Evolutionary conservation across 64 coral and sea anemone genomes (phyloP).

Genomic region (Montipora capricornis): DNA sequence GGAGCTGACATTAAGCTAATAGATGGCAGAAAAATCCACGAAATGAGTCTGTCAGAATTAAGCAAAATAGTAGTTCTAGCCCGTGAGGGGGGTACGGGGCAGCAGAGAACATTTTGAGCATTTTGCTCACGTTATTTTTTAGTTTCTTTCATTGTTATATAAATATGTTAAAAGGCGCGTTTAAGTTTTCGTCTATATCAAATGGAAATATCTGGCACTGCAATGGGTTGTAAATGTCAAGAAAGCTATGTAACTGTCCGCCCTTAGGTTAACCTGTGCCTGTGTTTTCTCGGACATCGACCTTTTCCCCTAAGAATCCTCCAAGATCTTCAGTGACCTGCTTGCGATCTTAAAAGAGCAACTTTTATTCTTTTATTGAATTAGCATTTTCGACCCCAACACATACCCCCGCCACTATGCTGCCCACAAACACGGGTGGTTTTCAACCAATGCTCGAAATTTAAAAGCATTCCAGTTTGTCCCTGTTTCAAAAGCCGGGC

Average conservation of each 20-base stretch:
- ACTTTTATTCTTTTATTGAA: neutral
- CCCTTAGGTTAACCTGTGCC: neutral
- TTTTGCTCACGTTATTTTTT: constrained; percentile 1
- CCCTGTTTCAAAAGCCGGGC: no score
- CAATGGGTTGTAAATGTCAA: neutral
- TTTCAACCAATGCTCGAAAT: neutral
- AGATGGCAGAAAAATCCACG: neutral
- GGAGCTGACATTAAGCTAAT: neutral
- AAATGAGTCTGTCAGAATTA: neutral
- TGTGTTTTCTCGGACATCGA: neutral
- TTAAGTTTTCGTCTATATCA: neutral
- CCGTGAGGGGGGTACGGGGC: neutral
- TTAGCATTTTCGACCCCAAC: neutral
- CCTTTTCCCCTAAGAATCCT: neutral
- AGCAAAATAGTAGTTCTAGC: neutral
- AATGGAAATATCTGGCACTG: constrained; percentile 2
- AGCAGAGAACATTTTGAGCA: constrained; percentile 7
- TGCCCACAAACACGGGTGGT: neutral
- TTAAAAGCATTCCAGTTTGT: no score
- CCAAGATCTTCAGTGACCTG: neutral
- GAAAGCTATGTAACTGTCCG: neutral
- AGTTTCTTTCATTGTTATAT: neutral
- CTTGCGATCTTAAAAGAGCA: no score
- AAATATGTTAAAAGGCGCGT: constrained; percentile 4
- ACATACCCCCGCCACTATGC: neutral